Percentiles rank a stretch among this genome's conserved stretches.
Evolutionary conservation across 2,797 vertebrate species (phyloP).

Genomic region (Sternarchorhynchus goeldii): DNA sequence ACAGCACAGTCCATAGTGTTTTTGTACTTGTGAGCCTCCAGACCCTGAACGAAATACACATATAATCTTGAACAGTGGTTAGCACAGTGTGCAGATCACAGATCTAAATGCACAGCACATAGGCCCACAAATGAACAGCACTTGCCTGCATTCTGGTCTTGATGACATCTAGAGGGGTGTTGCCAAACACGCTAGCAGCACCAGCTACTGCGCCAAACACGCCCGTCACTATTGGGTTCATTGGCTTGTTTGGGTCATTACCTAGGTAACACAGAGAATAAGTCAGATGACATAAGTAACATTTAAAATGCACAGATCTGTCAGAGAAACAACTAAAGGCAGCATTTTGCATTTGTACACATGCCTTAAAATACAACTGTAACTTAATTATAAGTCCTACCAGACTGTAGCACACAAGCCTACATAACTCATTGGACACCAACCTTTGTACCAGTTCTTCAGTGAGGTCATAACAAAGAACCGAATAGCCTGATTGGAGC

Average conservation of each 20-base stretch:
- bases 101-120: no score
- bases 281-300: neutral
- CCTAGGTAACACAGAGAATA: slow-evolving; percentile 66
- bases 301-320: neutral
- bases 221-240: slow-evolving; percentile 88
- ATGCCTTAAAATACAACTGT: no score
- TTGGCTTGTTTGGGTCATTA: slow-evolving; percentile 82
- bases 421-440: neutral
- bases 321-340: slow-evolving; percentile 46
- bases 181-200: slow-evolving; percentile 93
- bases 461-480: slow-evolving; percentile 95
- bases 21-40: slow-evolving; percentile 94
- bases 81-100: no score
- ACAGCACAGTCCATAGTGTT: slow-evolving; percentile 87
- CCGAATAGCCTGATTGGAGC: slow-evolving; percentile 94
- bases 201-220: slow-evolving; percentile 86
- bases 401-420: neutral
- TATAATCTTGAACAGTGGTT: neutral
- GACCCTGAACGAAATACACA: slow-evolving; percentile 71
- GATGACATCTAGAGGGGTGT: slow-evolving; percentile 92
- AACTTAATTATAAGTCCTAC: neutral
- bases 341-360: slow-evolving; percentile 16
- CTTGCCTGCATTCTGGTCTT: slow-evolving; percentile 96
- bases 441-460: slow-evolving; percentile 96
- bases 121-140: no score